A percentile compares a stretch with the other conserved stretches of the same genome.
These are phyloP conservation scores for Eulemur rufifrons DNA, from an alignment of 2,113 vertebrate species.

Conservation along the genomic window DNA sequence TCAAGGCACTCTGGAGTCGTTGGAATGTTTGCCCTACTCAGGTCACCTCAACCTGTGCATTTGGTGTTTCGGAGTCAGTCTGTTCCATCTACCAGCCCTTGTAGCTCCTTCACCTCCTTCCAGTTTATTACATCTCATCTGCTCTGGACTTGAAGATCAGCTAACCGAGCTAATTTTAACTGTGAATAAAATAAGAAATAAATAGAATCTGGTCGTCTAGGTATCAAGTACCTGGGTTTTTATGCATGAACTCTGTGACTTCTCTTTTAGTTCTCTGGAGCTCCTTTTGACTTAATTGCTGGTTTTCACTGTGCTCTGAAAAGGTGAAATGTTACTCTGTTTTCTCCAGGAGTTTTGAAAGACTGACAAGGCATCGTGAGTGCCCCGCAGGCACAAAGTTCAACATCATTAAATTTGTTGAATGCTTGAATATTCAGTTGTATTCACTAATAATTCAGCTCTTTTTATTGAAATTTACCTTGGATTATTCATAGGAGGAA, in stretches of 20 bases:
- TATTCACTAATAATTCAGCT: neutral
- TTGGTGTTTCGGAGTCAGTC: neutral
- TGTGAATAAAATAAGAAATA: neutral
- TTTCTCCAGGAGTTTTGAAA: neutral
- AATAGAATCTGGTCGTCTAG: neutral
- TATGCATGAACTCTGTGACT: neutral
- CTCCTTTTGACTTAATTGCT: conserved; percentile 19
- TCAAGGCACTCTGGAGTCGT: accelerated
- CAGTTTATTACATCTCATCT: neutral
- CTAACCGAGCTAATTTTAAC: conserved; percentile 4
- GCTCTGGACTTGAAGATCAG: neutral
- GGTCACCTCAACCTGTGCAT: neutral
- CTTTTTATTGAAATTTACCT: neutral
- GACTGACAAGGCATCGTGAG: neutral
- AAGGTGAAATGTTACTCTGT: neutral
- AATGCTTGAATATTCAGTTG: neutral
- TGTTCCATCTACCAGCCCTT: neutral
- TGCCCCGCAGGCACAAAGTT: neutral
- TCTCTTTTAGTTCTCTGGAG: neutral
- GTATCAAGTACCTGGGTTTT: neutral
- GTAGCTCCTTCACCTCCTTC: neutral
- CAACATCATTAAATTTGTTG: neutral
- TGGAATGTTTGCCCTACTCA: too few species aligned
- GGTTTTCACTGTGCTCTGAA: neutral
- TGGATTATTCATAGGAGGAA: neutral